phyloP scores from a whole-genome alignment of 2,797 vertebrate genomes.

The Margarornis squamiger region DNA sequence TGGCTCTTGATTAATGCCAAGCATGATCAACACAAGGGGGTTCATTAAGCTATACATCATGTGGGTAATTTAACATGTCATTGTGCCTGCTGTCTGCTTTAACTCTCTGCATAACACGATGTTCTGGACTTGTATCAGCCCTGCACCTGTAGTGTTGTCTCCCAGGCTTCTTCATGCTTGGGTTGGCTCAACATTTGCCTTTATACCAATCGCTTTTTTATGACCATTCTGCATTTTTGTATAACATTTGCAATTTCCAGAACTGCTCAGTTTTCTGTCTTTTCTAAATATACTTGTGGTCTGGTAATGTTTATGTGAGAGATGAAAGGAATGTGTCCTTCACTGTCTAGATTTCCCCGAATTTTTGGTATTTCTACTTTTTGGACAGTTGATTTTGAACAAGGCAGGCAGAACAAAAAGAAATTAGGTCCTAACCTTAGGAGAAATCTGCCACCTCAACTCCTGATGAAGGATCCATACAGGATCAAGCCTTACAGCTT shows the following conservation, averaged over 20 bases:
- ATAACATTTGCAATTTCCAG: neutral
- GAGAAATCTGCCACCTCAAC: neutral
- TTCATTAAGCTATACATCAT: constrained; percentile 99
- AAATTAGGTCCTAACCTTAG: neutral
- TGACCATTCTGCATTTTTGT: neutral
- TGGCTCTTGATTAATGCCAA: constrained; percentile 99
- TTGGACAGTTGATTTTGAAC: neutral
- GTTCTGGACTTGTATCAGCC: constrained; percentile 69
- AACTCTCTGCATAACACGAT: constrained; percentile 69
- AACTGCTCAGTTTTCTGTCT: constrained; percentile 3
- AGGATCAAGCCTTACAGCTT: neutral
- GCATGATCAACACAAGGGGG: constrained; percentile 99
- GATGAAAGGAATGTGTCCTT: neutral
- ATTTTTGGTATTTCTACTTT: neutral
- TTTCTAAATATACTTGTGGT: neutral
- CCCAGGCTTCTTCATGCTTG: constrained; percentile 47
- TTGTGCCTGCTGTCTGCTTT: constrained; percentile 90
- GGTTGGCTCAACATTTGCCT: constrained; percentile 18
- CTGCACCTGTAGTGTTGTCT: constrained; percentile 28
- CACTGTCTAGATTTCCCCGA: neutral
- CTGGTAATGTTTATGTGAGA: neutral
- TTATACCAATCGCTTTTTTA: neutral
- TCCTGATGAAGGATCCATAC: neutral
- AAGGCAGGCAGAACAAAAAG: neutral
- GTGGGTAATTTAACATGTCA: constrained; percentile 99